Evolutionary conservation across 2,113 vertebrate genomes (phyloP), one percentile per base, ranked within the genome.

Genomic region (Apteryx owenii): DNA sequence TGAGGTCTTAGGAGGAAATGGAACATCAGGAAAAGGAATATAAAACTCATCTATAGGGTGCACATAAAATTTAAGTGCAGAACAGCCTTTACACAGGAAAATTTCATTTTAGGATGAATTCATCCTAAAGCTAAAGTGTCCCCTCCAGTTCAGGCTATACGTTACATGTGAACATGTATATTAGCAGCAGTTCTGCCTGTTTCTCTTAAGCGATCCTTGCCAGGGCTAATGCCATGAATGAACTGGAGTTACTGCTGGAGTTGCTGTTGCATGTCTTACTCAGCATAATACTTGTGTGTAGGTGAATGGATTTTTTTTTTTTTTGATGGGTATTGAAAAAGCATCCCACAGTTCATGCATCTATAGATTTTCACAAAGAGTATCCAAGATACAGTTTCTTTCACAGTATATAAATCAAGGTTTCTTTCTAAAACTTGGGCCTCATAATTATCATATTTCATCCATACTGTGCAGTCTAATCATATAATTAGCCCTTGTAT

Each of bases 401-500:
- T 23, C 6, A 10, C 50, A 64, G 26, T 26, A 1, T 53, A 61
- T 28, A 46, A 5, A 58, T 46, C 9, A 38, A 73, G 73, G 33
- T 64, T 73, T 38, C 10, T 60, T 83, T 12, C 19, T 93, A 83
- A 54, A 64, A 9, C 54, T n/a, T 62, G 50, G 9, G 29, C 12
- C 64, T 88, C 50, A 40, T 50, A 38, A 82, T 40, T 86, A 48
- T 26, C 76, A 20, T 64, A 88, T 78, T 85, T 89, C 33, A 88
- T 42, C 68, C 75, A 12, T 80, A 85, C 79, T 0, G 0, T 44
- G 56, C 12, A 60, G 46, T 6, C 78, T 84, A 95, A 93, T 88
- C 78, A 78, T 42, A 85, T n/a, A 95, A 90, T 86, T 92, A 94
- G 31, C 22, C 40, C 50, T 93, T 90, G 83, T 90, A 89, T 95